Evolutionary conservation across 2,797 vertebrate species (phyloP).

Genomic region (Aselliscus stoliczkanus): DNA sequence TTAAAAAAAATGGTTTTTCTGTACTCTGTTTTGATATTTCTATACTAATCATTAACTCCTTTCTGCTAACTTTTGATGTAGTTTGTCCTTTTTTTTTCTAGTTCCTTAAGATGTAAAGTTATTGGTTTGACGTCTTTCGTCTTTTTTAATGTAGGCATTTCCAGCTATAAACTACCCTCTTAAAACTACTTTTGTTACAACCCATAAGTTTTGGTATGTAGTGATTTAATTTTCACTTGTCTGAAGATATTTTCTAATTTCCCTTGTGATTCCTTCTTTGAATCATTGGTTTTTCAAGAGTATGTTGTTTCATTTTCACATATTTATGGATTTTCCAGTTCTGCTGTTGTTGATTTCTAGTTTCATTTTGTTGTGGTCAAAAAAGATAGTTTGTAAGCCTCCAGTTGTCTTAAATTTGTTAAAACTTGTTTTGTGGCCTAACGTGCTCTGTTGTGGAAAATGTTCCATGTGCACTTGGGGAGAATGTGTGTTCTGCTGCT

Average conservation of each 20-base stretch:
- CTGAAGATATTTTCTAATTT: not conserved
- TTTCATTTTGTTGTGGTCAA: not conserved
- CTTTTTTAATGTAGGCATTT: not conserved
- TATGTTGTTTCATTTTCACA: not conserved
- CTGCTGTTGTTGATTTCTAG: not conserved
- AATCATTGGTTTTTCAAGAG: not conserved
- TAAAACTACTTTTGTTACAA: not conserved
- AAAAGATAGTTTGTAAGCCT: not conserved
- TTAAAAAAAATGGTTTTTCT: not conserved
- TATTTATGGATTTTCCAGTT: not conserved
- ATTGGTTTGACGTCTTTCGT: not conserved
- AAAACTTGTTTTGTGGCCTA: not conserved
- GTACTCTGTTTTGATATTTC: not conserved
- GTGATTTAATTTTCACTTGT: slow-evolving; percentile 11
- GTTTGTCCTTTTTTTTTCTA: not conserved
- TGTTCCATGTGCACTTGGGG: not conserved
- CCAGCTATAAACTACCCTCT: not conserved
- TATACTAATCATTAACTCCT: not conserved
- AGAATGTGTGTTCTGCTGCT: not conserved
- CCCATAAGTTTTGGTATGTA: not conserved
- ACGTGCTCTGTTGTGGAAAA: not conserved
- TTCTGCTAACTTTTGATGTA: not conserved
- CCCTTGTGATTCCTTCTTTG: not conserved
- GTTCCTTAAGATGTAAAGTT: not conserved
- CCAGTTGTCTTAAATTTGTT: not conserved